phyloP scores from a whole-genome alignment of 2,113 vertebrate genomes.

The Brachyhypopomus gauderio region DNA sequence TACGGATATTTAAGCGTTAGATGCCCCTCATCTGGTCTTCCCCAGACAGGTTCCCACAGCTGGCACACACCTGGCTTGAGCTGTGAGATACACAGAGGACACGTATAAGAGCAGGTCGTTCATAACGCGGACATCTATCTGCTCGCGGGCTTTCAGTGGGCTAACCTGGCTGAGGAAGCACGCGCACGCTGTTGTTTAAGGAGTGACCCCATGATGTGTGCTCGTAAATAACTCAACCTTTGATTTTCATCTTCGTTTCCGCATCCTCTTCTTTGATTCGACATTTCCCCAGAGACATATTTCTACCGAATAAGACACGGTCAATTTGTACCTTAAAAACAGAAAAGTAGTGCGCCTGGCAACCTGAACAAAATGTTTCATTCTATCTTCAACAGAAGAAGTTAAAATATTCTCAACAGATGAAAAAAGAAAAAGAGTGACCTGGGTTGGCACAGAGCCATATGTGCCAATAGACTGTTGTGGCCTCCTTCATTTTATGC shows the following conservation, averaged over 20 bases:
- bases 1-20: conserved; percentile 33
- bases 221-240: conserved; percentile 16
- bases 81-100: conserved; percentile 23
- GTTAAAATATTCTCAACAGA: no score
- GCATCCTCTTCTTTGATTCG: neutral
- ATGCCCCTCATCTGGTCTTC: conserved; percentile 14
- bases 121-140: conserved; percentile 18
- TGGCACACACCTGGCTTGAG: conserved; percentile 47
- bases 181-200: neutral
- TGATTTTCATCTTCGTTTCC: neutral
- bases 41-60: conserved; percentile 34
- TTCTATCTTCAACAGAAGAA: neutral
- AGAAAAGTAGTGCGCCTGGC: neutral
- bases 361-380: neutral
- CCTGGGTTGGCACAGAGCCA: no score
- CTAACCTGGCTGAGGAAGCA: neutral
- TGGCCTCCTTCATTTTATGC: no score
- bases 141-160: neutral
- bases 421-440: no score
- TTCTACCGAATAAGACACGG: no score
- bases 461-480: no score
- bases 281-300: neutral
- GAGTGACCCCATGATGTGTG: neutral
- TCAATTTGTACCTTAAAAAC: no score
- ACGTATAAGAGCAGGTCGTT: conserved; percentile 16